Base-by-base conservation (phyloP, 2,113 vertebrate genomes). In the Tauraco erythrolophus region DNA sequence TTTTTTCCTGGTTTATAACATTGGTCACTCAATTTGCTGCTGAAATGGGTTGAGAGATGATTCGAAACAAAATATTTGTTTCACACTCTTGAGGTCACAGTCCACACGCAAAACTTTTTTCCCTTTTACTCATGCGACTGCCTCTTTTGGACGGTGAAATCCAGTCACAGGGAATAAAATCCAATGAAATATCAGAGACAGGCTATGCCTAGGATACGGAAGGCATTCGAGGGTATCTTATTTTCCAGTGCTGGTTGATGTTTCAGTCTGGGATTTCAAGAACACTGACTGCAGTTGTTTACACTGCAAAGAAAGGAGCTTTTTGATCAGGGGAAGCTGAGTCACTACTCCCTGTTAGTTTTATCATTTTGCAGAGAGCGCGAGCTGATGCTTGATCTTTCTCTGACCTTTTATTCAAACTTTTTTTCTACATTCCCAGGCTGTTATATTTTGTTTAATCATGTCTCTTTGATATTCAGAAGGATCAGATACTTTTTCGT, bases 311-410 rank as follows among this genome's bases (percentile, higher is more conserved):
- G 91, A 98, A 96, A 81, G 80, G 83, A 91, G 88, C 89, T 94
- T 97, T 97, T 96, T 97, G 92, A 97, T 96, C 74, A 80, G 87
- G 92, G 95, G 86, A 94, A 96, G 94, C 94, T 97, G 84, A 96
- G 96, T 97, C 88, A 95, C 74, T 89, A 84, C 65, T 94, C 91
- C 65, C 70, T 68, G 75, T 89, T 96, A 91, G 85, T 98, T 97
- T 98, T 94, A 76, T 96, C 94, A 90, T 94, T 96, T 92, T 90
- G 46, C 90, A 93, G 88, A 94, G 31, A 65, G 94, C 46, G 17
- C 82, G 87, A 86, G 33, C 91, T 95, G 71, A 96, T 62, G 78
- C 35, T 54, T 97, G 92, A 95, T 83, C 84, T 97, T 98, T 91
- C 93, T 77, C 95, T 97, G 96, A 96, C 86, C 95, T 96, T 69